A percentile compares a stretch with the other conserved stretches of the same genome.
Evolutionary conservation across 2,888 invertebrate species (phyloP).

Genomic region (Blera fallax): DNA sequence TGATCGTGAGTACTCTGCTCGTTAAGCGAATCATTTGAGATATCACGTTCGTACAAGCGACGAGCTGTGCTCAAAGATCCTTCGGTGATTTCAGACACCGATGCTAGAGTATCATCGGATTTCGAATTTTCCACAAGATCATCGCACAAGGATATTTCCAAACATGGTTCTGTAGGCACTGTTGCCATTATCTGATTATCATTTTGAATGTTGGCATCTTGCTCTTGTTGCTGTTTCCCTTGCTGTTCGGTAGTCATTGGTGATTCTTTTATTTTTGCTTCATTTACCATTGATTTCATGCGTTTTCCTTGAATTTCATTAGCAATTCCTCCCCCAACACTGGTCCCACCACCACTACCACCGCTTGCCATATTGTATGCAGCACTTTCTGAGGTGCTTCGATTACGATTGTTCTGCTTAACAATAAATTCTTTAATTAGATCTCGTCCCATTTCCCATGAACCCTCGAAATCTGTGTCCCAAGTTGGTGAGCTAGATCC

Average conservation of each 20-base stretch:
- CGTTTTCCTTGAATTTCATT: conserved; percentile 59
- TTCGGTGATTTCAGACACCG: conserved; percentile 73
- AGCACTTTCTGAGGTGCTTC: conserved; percentile 77
- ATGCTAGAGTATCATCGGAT: conserved; percentile 73
- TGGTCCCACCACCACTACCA: conserved; percentile 39
- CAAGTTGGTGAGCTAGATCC: conserved; percentile 76
- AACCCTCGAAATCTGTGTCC: conserved; percentile 80
- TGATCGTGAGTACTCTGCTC: conserved; percentile 41
- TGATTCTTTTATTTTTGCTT: conserved; percentile 14
- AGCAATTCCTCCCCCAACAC: conserved; percentile 20
- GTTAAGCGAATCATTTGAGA: conserved; percentile 70
- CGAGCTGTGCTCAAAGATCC: conserved; percentile 67
- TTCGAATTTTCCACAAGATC: conserved; percentile 71
- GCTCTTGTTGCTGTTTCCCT: background rate
- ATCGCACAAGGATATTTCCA: conserved; percentile 74
- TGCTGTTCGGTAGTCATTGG: background rate
- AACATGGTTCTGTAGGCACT: conserved; percentile 26
- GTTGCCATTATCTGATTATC: conserved; percentile 16
- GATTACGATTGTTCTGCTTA: conserved; percentile 77
- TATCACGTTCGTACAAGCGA: conserved; percentile 74
- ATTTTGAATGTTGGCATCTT: background rate
- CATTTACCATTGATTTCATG: conserved; percentile 25
- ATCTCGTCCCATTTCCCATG: conserved; percentile 80
- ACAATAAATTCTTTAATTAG: conserved; percentile 78
- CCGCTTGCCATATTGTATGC: conserved; percentile 72